Percentiles rank a stretch among this genome's conserved stretches.
These are phyloP conservation scores for Argyresthia albistria DNA, from an alignment of 2,888 invertebrate genomes.

Conservation along the genomic window DNA sequence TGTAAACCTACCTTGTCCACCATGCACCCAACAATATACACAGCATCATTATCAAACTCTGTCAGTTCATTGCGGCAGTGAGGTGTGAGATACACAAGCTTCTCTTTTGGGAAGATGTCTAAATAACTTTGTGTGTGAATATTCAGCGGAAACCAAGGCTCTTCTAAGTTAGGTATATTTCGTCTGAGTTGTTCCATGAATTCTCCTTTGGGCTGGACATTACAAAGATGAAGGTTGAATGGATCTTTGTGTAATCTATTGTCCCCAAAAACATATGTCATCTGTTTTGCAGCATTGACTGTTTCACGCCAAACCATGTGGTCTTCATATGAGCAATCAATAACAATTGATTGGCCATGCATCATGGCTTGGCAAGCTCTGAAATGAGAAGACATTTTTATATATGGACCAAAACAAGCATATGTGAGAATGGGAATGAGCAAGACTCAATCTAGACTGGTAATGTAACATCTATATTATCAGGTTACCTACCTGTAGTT, in stretches of 20 bases:
- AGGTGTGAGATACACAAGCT: conserved; percentile 90
- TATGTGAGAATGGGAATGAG: background rate
- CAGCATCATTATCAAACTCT: conserved; percentile 80
- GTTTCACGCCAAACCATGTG: conserved; percentile 82
- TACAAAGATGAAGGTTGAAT: conserved; percentile 86
- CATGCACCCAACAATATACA: conserved; percentile 90
- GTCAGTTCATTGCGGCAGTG: conserved; percentile 80
- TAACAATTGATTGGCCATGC: conserved; percentile 82
- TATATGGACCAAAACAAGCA: background rate
- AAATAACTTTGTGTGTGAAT: conserved; percentile 80
- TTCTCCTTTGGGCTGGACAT: conserved; percentile 62
- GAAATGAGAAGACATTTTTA: background rate
- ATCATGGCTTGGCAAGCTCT: conserved; percentile 74
- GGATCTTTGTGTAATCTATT: conserved; percentile 84
- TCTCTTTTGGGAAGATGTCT: conserved; percentile 85
- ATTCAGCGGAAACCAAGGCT: conserved; percentile 81
- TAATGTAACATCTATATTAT: background rate
- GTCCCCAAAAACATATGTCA: conserved; percentile 78
- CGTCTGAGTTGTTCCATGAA: conserved; percentile 72
- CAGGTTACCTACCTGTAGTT: conserved; percentile 67
- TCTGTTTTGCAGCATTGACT: conserved; percentile 83
- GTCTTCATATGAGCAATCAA: conserved; percentile 87
- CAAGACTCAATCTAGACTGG: background rate
- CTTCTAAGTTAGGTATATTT: conserved; percentile 77
- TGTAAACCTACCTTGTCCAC: conserved; percentile 80